Evolutionary conservation across 2,888 invertebrate species (phyloP), one percentile per base, ranked within the genome.

Genomic region (Agonopterix heracliana): DNA sequence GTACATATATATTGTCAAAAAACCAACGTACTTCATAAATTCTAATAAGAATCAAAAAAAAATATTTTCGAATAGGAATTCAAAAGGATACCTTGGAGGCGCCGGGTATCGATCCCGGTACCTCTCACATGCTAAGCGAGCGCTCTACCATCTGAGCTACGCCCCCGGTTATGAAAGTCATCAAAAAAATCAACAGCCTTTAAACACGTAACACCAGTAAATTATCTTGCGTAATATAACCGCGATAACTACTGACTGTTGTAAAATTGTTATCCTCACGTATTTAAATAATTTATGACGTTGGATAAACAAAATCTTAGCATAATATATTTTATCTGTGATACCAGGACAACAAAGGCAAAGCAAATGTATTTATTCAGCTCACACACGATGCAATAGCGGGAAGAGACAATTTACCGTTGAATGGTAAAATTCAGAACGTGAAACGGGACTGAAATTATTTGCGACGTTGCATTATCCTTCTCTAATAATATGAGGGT

Each of bases 31-130:
- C 14, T 14, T 14, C 2, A 14, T 14, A 14, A 14, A 2, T 2
- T 35, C 35, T 35, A 9, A n/a, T n/a, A n/a, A 35, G 35, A 5
- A 35, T 8, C 8, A 35, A 35, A 38, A 38, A 38, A 1, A 38
- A 10, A 9, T n/a, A n/a, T n/a, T 38, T 41, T 41, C n/a, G 8
- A 7, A 41, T 41, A 12, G 9, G 8, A 12, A 12, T 12, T 4
- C 11, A 41, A 41, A 41, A 41, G 41, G 9, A 12, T 12, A 11
- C 11, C 41, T 12, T 88, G 86, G 84, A 88, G 85, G 86, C 83
- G 85, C 86, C 85, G 85, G 85, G 86, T 85, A 87, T 88, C 85
- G 86, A 88, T 88, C 86, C 87, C 88, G 84, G 87, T 87, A 88
- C 87, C 86, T 88, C 88, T 89, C 87, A 68, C 82, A 83, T 83